Conservation (phyloP, 2,797 vertebrate species). For the Heliangelus exortis region DNA sequence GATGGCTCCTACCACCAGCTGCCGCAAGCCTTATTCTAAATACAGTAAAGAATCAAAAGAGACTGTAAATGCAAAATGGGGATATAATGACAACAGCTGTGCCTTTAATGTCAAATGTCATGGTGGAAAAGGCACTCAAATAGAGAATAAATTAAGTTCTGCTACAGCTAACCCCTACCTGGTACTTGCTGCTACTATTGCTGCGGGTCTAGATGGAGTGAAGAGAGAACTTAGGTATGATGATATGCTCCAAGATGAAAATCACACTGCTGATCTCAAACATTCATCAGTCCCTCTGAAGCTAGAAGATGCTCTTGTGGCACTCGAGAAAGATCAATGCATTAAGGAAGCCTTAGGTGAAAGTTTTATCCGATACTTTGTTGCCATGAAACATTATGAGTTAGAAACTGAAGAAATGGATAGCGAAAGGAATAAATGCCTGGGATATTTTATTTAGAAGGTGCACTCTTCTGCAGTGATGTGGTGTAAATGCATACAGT, state of each 20-base stretch:
- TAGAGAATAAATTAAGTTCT: constrained; percentile 92
- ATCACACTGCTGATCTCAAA: constrained; percentile 65
- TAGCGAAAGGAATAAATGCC: constrained; percentile 89
- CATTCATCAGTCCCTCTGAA: constrained; percentile 84
- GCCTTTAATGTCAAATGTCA: constrained; percentile 91
- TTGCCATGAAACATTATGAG: constrained; percentile 93
- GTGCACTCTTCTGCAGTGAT: neutral
- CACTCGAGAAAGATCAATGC: constrained; percentile 83
- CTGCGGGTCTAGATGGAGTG: constrained; percentile 91
- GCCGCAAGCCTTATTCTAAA: constrained; percentile 84
- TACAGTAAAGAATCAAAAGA: constrained; percentile 83
- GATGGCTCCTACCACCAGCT: constrained; percentile 87
- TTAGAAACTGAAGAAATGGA: constrained; percentile 91
- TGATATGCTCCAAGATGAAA: constrained; percentile 66
- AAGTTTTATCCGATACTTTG: constrained; percentile 90
- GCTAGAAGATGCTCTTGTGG: constrained; percentile 88
- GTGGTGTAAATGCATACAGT: neutral
- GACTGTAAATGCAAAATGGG: constrained; percentile 83
- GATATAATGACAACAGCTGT: constrained; percentile 90
- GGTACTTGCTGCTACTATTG: constrained; percentile 89
- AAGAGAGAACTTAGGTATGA: constrained; percentile 77
- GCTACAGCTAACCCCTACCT: constrained; percentile 93
- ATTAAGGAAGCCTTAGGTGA: constrained; percentile 87
- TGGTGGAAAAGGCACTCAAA: constrained; percentile 82
- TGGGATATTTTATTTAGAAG: constrained; percentile 93